These are phyloP conservation scores for Lophius americanus DNA, from an alignment of 2,797 vertebrate genomes.

Conservation along the genomic window DNA sequence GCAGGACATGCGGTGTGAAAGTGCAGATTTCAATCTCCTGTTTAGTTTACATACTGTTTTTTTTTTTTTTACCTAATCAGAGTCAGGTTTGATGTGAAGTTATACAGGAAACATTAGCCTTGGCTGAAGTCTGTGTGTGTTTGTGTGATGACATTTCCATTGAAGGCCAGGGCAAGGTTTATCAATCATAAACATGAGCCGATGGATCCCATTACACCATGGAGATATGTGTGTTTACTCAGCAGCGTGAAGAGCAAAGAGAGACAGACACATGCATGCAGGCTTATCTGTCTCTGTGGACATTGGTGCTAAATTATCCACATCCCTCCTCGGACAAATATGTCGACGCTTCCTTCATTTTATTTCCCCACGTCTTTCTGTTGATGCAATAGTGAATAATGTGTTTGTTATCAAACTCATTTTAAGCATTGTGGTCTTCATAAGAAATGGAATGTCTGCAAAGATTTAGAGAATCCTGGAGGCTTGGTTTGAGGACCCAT, in stretches of 20 bases:
- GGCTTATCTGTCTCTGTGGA: slow-evolving; percentile 49
- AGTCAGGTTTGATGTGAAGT: slow-evolving; percentile 26
- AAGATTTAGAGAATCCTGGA: slow-evolving; percentile 45
- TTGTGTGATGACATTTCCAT: slow-evolving; percentile 61
- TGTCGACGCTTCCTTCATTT: slow-evolving; percentile 3
- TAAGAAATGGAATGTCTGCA: slow-evolving; percentile 43
- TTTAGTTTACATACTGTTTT: slow-evolving; percentile 30
- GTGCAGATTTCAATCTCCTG: slow-evolving; percentile 32
- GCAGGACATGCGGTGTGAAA: slow-evolving; percentile 25
- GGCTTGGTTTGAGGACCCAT: slow-evolving; percentile 63
- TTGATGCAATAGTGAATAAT: slow-evolving; percentile 30
- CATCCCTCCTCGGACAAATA: slow-evolving; percentile 15
- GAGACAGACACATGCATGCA: slow-evolving; percentile 36
- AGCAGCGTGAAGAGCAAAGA: slow-evolving; percentile 79
- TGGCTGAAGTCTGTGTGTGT: slow-evolving; percentile 24
- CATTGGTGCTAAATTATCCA: slow-evolving; percentile 26
- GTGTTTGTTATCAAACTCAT: slow-evolving; percentile 36
- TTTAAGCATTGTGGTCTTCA: slow-evolving; percentile 36
- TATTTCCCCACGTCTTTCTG: neutral
- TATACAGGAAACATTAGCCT: slow-evolving; percentile 22
- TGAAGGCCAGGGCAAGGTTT: slow-evolving; percentile 67
- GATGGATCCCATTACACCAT: slow-evolving; percentile 68
- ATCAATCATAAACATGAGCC: slow-evolving; percentile 72
- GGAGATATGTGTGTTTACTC: slow-evolving; percentile 81
- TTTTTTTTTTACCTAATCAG: slow-evolving; percentile 27